A percentile compares a stretch with the other conserved stretches of the same genome.
Evolutionary conservation across 64 coral and sea anemone species (phyloP).

Genomic region (Exaiptasia diaphana): DNA sequence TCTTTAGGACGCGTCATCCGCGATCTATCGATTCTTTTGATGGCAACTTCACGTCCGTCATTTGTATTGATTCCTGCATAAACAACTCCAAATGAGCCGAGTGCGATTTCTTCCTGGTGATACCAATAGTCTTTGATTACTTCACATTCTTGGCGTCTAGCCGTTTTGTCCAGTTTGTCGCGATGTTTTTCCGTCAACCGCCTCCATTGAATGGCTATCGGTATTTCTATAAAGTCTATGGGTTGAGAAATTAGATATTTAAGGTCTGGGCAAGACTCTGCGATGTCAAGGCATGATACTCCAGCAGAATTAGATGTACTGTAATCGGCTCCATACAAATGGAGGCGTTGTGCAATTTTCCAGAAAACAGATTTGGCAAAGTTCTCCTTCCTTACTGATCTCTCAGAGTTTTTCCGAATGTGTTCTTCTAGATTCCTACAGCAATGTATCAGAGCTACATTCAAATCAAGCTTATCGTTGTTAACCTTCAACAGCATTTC

Average conservation of each 20-base stretch:
- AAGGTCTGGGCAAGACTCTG: not conserved
- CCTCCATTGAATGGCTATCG: not conserved
- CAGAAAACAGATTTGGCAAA: no score
- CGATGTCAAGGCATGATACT: not conserved
- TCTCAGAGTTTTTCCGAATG: no score
- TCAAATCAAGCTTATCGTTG: no score
- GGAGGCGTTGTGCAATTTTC: not conserved
- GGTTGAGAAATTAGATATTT: not conserved
- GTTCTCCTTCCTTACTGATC: no score
- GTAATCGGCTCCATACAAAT: not conserved
- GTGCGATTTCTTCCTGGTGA: not conserved
- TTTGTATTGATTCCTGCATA: slow-evolving; percentile 1
- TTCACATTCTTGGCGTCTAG: not conserved
- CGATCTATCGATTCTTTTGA: not conserved
- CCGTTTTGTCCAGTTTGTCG: not conserved
- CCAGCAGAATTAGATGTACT: not conserved
- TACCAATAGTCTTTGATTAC: not conserved
- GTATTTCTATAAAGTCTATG: not conserved
- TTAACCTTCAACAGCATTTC: not conserved
- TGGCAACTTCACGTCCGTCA: slow-evolving; percentile 13
- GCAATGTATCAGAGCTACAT: no score
- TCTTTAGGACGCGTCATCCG: slow-evolving; percentile 20
- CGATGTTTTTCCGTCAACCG: not conserved
- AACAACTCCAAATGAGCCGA: not conserved
- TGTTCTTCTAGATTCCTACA: no score